Evolutionary conservation across 2,797 vertebrate genomes (phyloP), one percentile per base, ranked within the genome.

Genomic region (Sylvilagus floridanus): DNA sequence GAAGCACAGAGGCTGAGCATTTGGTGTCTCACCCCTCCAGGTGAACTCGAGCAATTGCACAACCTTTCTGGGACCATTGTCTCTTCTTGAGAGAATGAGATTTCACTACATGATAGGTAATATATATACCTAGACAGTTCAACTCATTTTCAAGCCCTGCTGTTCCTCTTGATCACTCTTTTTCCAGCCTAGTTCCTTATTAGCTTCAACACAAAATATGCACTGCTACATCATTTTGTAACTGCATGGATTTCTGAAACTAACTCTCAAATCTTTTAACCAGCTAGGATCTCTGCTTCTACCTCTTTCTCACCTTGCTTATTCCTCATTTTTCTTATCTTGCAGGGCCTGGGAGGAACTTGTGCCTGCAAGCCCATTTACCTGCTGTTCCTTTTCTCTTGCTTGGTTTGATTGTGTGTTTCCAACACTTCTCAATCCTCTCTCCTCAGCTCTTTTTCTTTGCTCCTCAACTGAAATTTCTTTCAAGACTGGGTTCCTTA

Each of bases 401-500:
- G 9, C 14, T 82, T 63, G 1, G 9, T 88, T 88, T 65, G 47
- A 62, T 69, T 77, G 10, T 14, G 2, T 50, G 3, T 79, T 1
- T n/a, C 66, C 50, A 14, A 57, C 21, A 28, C 12, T 35, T 50
- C 72, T 19, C 0, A 0, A 1, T 50, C 10, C 0, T 35, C 16
- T 75, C 28, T 75, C 21, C 9, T 77, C 28, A 69, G 8, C 11
- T 9, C 75, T 5, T 86, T 84, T 90, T 63, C 16, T 85, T 75
- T 73, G 9, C 2, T 90, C 11, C 30, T 75, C 22, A 54, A 57
- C 19, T 2, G 57, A 21, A 37, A 28, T 17, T 78, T 88, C 6
- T 79, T 93, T 62, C 21, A 78, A 84, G 16, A 83, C 57, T 65
- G 47, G 30, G 57, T 88, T 84, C 26, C 26, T 60, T 88, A 42